Evolutionary conservation across 2,888 invertebrate genomes (phyloP), one percentile per base, ranked within the genome.

Genomic region (Invenusta paracnida): DNA sequence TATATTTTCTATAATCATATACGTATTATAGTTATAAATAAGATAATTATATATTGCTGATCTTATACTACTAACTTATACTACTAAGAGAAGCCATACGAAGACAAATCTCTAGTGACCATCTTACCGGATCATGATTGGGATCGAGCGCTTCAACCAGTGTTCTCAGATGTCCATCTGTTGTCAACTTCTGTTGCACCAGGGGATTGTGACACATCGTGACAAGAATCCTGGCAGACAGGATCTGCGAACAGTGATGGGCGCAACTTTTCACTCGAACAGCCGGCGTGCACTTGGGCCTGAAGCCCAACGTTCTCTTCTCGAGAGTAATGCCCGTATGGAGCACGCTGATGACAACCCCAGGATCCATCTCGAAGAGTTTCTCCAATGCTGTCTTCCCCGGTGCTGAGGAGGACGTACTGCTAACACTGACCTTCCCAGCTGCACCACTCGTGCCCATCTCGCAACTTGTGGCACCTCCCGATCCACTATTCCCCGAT

Each of bases 311-410:
- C 82, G 93, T 93, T 86, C 93, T 91, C 89, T 93, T 93, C 89
- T 93, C 93, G 90, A 93, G 92, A 1, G 93, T 93, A 87, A 93
- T 92, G 67, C 93, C 92, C 89, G 93, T 93, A 90, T 93, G 93
- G 82, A 93, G 91, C 85, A 93, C 92, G 88, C 93, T 93, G 86
- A 93, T 90, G 79, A 93, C 92, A 87, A 92, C 92, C 88, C 92
- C 90, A 0, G 93, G 93, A 87, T 93, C 92, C 31, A 90, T 89
- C 31, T 88, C 88, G 30, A 88, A 88, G 5, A 91, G 88, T 5
- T 90, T 89, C 83, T 91, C 91, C 67, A 91, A 86, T 0, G 91
- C 90, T 0, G 90, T 90, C 86, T 88, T 0, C 17, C 73, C 30
- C 13, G 84, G 67, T n/a, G n/a, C n/a, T n/a, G n/a, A n/a, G n/a